These are phyloP conservation scores for Drepana arcuata DNA, from an alignment of 1,140 invertebrate genomes.

Conservation along the genomic window DNA sequence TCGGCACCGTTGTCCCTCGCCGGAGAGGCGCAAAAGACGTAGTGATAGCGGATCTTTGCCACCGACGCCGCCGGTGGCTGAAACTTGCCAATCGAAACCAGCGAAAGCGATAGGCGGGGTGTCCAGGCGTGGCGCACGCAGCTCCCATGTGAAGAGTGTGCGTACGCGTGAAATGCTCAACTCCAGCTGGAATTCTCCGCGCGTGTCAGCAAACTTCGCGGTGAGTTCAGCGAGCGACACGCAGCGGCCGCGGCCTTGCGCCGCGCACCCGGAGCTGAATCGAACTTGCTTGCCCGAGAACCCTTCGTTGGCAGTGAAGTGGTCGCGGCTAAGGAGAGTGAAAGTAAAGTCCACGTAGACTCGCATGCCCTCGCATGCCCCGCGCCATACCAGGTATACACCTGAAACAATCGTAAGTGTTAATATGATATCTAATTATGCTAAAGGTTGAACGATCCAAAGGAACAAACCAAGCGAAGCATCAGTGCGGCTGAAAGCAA, in stretches of 20 bases:
- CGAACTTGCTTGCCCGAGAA: constrained; percentile 84
- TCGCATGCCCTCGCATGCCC: constrained; percentile 80
- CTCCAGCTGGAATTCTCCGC: constrained; percentile 89
- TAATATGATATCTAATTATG: constrained; percentile 9
- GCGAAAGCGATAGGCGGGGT: constrained; percentile 61
- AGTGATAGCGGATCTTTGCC: constrained; percentile 74
- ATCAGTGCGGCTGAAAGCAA: constrained; percentile 85
- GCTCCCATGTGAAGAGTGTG: constrained; percentile 83
- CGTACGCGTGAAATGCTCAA: constrained; percentile 84
- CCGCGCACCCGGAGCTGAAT: constrained; percentile 82
- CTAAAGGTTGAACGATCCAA: too few species aligned
- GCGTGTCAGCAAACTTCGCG: constrained; percentile 84
- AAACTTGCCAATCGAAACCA: constrained; percentile 89
- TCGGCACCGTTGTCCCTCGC: constrained; percentile 86
- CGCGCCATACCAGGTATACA: constrained; percentile 86
- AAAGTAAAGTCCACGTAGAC: constrained; percentile 90
- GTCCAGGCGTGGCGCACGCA: constrained; percentile 72
- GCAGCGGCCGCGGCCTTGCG: constrained; percentile 85
- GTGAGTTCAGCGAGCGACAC: constrained; percentile 85
- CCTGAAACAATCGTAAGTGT: constrained; percentile 74
- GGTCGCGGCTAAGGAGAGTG: constrained; percentile 87
- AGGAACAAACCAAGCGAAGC: constrained; percentile 68
- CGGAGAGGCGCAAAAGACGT: constrained; percentile 83
- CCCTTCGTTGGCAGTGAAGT: constrained; percentile 88
- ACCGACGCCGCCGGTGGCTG: constrained; percentile 80